Percentiles rank a stretch among this genome's conserved stretches.
Conservation (phyloP, 2,797 vertebrate genomes). For the Chaenodraco wilsoni region DNA sequence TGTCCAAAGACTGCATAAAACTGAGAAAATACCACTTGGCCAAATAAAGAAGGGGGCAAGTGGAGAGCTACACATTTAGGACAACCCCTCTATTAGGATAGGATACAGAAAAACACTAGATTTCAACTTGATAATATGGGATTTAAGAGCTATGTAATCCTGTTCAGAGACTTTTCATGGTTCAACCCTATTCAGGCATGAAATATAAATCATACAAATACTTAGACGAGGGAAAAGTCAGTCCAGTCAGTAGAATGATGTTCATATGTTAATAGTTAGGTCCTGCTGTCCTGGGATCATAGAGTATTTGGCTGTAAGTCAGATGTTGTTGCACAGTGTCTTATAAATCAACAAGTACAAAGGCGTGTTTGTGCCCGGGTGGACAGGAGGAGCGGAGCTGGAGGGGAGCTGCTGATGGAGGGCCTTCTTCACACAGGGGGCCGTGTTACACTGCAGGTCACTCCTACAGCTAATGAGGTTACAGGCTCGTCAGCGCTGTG, state of each 20-base stretch:
- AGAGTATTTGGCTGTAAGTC: constrained; percentile 71
- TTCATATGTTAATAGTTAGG: constrained; percentile 60
- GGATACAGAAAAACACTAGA: background rate
- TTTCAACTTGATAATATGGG: background rate
- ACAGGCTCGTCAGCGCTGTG: constrained; percentile 67
- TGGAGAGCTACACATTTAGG: constrained; percentile 6
- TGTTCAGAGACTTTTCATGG: constrained; percentile 22
- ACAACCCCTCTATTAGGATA: background rate
- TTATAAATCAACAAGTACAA: constrained; percentile 76
- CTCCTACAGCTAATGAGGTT: constrained; percentile 77
- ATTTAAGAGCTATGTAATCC: constrained; percentile 25
- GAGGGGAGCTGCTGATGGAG: constrained; percentile 66
- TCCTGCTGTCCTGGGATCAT: constrained; percentile 64
- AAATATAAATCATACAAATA: constrained; percentile 2
- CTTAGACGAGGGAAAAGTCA: background rate
- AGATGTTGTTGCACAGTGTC: constrained; percentile 63
- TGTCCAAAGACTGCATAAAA: constrained; percentile 57
- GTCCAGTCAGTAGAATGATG: constrained; percentile 27
- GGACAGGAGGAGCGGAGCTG: constrained; percentile 48
- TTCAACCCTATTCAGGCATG: constrained; percentile 10
- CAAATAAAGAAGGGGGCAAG: constrained; percentile 22
- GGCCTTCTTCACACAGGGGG: constrained; percentile 58
- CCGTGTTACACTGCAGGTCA: constrained; percentile 61
- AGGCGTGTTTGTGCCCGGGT: constrained; percentile 71
- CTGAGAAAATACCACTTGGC: constrained; percentile 43